These are phyloP conservation scores for Aphelinus certus DNA, from an alignment of 1,140 invertebrate genomes.

Conservation along the genomic window DNA sequence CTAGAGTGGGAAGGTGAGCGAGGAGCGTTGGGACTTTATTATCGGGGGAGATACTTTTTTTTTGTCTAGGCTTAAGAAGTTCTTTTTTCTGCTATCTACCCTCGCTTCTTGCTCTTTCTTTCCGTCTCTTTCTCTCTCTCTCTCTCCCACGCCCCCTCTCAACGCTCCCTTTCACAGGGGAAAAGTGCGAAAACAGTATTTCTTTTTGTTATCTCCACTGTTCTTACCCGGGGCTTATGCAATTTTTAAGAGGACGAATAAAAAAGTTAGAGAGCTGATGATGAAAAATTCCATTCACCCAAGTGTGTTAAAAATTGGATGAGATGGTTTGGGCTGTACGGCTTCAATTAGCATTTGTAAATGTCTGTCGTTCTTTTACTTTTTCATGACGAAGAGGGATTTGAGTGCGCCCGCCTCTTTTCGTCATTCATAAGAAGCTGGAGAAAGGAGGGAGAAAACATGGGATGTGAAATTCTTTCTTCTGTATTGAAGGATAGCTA, in stretches of 20 bases:
- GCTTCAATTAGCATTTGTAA: slow-evolving; percentile 4
- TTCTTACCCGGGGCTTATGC: background rate
- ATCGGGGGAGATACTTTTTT: slow-evolving; percentile 12
- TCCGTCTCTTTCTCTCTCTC: too few relatives aligned
- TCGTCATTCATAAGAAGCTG: background rate
- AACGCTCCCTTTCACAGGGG: background rate
- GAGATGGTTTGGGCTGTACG: background rate
- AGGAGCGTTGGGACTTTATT: slow-evolving; percentile 14
- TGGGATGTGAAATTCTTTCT: too few relatives aligned
- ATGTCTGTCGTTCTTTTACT: background rate
- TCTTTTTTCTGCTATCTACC: background rate
- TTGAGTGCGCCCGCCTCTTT: background rate
- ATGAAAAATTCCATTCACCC: slow-evolving; percentile 8
- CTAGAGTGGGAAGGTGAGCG: too few relatives aligned
- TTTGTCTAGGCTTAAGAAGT: background rate
- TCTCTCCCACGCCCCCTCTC: background rate
- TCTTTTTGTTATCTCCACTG: slow-evolving; percentile 22
- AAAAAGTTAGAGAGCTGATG: slow-evolving; percentile 12
- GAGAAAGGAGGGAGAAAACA: background rate
- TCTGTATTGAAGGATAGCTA: too few relatives aligned
- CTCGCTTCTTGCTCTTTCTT: background rate
- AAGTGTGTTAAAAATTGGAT: slow-evolving; percentile 2
- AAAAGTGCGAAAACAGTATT: slow-evolving; percentile 16
- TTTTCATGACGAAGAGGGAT: slow-evolving; percentile 15
- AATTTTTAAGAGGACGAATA: background rate